Evolutionary conservation across 2,888 invertebrate species (phyloP), one percentile per base, ranked within the genome.

Genomic region (Meandrusa payeni): DNA sequence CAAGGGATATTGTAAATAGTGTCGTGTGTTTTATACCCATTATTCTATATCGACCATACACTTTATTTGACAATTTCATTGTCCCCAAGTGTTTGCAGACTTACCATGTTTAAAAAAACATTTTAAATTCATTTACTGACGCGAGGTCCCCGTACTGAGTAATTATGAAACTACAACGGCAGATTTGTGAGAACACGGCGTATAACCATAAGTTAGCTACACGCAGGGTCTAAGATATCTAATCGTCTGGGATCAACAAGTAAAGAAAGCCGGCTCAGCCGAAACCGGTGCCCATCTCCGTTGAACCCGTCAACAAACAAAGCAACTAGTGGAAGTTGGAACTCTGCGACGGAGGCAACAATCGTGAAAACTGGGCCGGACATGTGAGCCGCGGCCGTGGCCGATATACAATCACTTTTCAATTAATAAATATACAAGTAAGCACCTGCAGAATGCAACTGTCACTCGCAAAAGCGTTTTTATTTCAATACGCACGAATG

Each of bases 351-450:
- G 52, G 50, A 52, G 58, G 55, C 61, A 59, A 54, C 59, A 53
- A 57, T 57, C 83, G 83, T 80, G 82, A 83, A 83, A 86, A 85
- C 85, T 82, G 79, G 81, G 78, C 82, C 85, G 86, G 85, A 83
- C 85, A 83, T 81, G 74, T 81, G 81, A 81, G 81, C 74, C 73
- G 74, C 80, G 83, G 79, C 86, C 85, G 78, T 85, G 86, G 77
- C 86, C 86, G 76, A 72, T 64, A 79, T 83, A 82, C 86, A 83
- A 83, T 85, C 86, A 86, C 86, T 86, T 86, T 86, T 85, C 83
- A 81, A 83, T 82, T 82, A 86, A 82, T 81, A 80, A 81, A 81
- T 37, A 43, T 43, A 43, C 69, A 80, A 78, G 70, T 64, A 60
- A 76, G 76, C 85, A 85, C 85, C 85, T 83, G 83, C 76, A 76